Evolutionary conservation across 2,113 vertebrate genomes (phyloP).

Genomic region (Astatotilapia flaviijosephi): DNA sequence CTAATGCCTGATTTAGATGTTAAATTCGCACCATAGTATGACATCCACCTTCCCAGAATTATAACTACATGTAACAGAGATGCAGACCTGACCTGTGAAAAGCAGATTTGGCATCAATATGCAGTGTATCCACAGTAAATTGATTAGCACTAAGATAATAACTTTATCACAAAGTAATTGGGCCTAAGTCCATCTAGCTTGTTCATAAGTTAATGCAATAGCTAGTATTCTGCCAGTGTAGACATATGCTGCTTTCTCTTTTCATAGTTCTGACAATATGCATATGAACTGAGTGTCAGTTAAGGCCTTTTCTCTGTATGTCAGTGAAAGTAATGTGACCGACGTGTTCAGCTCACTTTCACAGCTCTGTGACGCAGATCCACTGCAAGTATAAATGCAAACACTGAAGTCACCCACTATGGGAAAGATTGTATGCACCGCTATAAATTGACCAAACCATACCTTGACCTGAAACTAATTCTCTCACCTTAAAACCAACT

Average conservation of each 20-base stretch:
- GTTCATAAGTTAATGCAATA: neutral
- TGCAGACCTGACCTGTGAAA: neutral
- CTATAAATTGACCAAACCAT: neutral
- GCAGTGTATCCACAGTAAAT: neutral
- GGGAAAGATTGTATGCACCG: neutral
- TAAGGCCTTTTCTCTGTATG: neutral
- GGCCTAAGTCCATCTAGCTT: neutral
- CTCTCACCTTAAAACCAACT: neutral
- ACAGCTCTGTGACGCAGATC: neutral
- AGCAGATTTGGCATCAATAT: neutral
- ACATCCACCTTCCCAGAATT: neutral
- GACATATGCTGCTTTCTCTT: neutral
- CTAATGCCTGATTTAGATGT: rapidly evolving
- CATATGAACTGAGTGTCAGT: neutral
- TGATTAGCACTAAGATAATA: neutral
- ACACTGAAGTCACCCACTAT: neutral
- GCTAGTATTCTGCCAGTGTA: neutral
- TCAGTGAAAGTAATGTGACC: neutral
- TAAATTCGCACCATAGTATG: neutral
- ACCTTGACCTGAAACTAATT: neutral
- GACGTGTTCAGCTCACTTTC: neutral
- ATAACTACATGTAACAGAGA: neutral
- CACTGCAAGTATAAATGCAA: neutral
- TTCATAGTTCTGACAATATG: neutral
- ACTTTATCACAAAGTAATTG: neutral